Conservation (phyloP, 2,797 vertebrate species). For the Microhierax caerulescens region DNA sequence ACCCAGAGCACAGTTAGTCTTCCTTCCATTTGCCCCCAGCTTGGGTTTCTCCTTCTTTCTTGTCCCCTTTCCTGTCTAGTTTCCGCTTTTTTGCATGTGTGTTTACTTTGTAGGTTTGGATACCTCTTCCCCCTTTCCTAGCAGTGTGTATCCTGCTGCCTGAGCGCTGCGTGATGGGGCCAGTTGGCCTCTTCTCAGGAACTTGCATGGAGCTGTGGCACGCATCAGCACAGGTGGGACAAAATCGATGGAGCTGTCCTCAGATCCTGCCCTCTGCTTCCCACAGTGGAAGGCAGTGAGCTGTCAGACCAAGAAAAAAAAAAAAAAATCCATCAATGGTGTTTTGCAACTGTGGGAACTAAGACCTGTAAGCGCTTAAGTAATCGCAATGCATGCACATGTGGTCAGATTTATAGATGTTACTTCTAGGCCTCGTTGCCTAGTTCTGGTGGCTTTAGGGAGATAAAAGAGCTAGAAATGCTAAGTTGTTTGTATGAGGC, state of each 20-base stretch:
- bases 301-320: neutral
- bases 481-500: neutral
- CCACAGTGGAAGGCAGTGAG: neutral
- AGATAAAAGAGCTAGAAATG: neutral
- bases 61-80: neutral
- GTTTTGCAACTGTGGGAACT: neutral
- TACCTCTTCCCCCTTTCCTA: neutral
- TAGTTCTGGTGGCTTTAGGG: neutral
- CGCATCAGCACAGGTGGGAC: fast-evolving
- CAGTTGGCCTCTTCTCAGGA: neutral
- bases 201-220: neutral
- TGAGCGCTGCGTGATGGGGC: fast-evolving
- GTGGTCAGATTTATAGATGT: neutral
- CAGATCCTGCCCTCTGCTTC: neutral
- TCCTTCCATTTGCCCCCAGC: neutral
- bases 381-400: fast-evolving
- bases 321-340: neutral
- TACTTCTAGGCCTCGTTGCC: neutral
- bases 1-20: neutral
- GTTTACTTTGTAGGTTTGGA: neutral
- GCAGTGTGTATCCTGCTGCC: neutral
- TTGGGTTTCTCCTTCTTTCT: neutral
- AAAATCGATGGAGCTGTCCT: fast-evolving
- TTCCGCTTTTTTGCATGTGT: neutral
- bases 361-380: neutral